phyloP scores from a whole-genome alignment of 2,888 invertebrate genomes.

The Poecilobothrus nobilitatus region DNA sequence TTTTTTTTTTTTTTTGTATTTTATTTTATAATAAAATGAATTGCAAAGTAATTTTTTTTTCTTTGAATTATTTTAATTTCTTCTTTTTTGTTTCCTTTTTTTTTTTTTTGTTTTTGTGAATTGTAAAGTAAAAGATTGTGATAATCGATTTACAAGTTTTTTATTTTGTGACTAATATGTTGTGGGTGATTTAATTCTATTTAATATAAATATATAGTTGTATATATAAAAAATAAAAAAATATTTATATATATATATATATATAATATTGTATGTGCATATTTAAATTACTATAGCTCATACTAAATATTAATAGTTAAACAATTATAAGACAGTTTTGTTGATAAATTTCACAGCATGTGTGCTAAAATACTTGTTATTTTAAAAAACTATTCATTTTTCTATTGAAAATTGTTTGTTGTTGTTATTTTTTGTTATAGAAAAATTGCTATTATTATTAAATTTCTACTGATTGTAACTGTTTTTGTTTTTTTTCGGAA shows the following conservation, averaged over 20 bases:
- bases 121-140: background rate
- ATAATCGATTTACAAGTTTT: background rate
- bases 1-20: background rate
- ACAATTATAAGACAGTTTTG: constrained; percentile 6
- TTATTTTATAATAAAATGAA: background rate
- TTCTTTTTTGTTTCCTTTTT: too few relatives aligned
- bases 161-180: background rate
- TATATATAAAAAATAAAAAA: background rate
- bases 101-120: background rate
- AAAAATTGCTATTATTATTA: too few relatives aligned
- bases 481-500: too few relatives aligned
- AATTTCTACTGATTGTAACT: too few relatives aligned
- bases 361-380: constrained; percentile 6
- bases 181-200: background rate
- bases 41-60: background rate
- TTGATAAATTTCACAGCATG: constrained; percentile 6
- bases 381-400: background rate
- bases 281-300: background rate
- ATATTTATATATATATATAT: background rate
- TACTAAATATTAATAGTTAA: background rate
- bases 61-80: too few relatives aligned
- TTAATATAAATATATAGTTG: too few relatives aligned
- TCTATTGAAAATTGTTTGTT: too few relatives aligned
- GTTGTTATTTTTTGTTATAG: too few relatives aligned
- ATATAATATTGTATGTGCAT: background rate